Conservation (phyloP, 2,797 vertebrate genomes). For the Pseudomugil tenellus region DNA sequence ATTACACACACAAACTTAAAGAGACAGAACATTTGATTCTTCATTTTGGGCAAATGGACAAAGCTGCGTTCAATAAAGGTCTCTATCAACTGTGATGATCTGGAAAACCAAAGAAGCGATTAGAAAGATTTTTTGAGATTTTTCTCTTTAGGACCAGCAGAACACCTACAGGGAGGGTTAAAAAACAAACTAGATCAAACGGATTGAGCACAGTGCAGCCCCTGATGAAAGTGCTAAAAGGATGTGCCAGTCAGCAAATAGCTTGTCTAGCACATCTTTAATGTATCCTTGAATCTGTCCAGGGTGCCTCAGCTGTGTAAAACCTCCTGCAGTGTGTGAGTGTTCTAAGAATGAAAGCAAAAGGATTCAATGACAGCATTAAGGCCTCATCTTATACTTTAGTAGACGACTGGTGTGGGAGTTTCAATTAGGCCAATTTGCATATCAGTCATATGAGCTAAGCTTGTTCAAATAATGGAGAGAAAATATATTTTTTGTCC, state of each 20-base stretch:
- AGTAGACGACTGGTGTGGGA: constrained; percentile 22
- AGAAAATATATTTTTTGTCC: constrained; percentile 6
- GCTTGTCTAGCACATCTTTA: constrained; percentile 62
- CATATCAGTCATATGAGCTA: constrained; percentile 14
- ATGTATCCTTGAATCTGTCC: constrained; percentile 63
- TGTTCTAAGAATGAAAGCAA: constrained; percentile 32
- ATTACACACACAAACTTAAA: background rate
- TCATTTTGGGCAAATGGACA: background rate
- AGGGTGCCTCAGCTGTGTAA: constrained; percentile 53
- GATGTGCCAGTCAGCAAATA: constrained; percentile 71
- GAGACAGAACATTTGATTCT: background rate
- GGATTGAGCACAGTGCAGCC: constrained; percentile 32
- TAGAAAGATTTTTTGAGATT: constrained; percentile 34
- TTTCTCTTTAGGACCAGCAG: constrained; percentile 30
- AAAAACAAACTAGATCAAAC: constrained; percentile 65
- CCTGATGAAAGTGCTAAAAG: constrained; percentile 65
- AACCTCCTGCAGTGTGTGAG: constrained; percentile 42
- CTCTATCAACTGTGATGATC: background rate
- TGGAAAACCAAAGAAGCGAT: constrained; percentile 27
- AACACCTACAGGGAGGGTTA: constrained; percentile 48
- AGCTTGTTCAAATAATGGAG: constrained; percentile 8
- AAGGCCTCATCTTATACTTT: constrained; percentile 19
- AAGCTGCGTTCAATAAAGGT: background rate
- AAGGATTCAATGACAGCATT: constrained; percentile 28
- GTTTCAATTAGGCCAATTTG: constrained; percentile 20